Percentiles rank a stretch among this genome's conserved stretches.
Conservation (phyloP, 2,113 vertebrate genomes). For the Chascanopsetta lugubris region DNA sequence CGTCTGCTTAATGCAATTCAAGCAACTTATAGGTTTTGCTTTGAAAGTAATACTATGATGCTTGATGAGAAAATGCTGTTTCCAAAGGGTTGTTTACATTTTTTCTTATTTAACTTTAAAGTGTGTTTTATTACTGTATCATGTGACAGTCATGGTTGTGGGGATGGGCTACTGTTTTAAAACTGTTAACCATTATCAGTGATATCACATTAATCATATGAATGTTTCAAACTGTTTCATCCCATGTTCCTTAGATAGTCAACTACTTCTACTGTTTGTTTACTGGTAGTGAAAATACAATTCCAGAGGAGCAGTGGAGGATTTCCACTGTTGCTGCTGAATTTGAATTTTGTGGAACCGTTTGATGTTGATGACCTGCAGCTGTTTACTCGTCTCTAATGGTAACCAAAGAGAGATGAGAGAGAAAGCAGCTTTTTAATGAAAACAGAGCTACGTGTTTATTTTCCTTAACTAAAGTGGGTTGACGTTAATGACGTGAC, state of each 20-base stretch:
- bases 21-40: no score
- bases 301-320: background rate
- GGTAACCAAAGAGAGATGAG: background rate
- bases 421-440: conserved; percentile 29
- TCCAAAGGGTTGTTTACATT: no score
- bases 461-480: conserved; percentile 43
- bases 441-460: conserved; percentile 57
- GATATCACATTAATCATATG: no score
- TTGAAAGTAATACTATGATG: no score
- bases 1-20: no score
- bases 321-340: conserved; percentile 1
- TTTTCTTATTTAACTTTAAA: no score
- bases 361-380: conserved; percentile 10
- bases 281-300: background rate
- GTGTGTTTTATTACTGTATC: no score
- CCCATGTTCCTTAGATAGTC: background rate
- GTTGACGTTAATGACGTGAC: conserved; percentile 39
- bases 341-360: conserved; percentile 4
- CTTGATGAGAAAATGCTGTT: no score
- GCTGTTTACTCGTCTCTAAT: conserved; percentile 26
- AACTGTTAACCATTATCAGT: no score
- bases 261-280: background rate
- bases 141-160: no score
- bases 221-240: no score
- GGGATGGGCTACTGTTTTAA: no score